Evolutionary conservation across 1,140 invertebrate species (phyloP), one percentile per base, ranked within the genome.

Genomic region (Hylaeus volcanicus): DNA sequence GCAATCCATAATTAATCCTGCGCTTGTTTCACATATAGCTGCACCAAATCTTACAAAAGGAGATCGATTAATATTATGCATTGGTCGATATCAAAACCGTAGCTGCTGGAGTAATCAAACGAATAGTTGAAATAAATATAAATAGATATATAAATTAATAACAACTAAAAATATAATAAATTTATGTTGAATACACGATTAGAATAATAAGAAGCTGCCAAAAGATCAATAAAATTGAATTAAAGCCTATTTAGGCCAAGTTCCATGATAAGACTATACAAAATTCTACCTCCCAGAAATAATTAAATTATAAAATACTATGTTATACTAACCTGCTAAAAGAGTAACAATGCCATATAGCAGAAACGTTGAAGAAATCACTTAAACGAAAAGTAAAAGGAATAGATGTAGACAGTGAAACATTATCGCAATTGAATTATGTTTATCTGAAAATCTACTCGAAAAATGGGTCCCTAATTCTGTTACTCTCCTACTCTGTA

Each of bases 101-200:
- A 76, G 2, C 26, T 81, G 39, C 26, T 37, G 41, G 3, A 26
- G 51, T 8, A 8, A 74, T 66, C 15, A 8, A 55, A 60, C 39
- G 48, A 37, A 74, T 79, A 58, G 43, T 51, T 48, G 61, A 74
- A 77, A 81, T 77, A 81, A 37, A 81, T 15, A 63, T 71, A 75
- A 74, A 76, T 81, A 84, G 55, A 78, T 12, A 75, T 86, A 86
- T 86, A 86, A 82, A 88, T 82, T 80, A 84, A 79, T 48, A 77
- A 80, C 48, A 53, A 66, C 71, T 75, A 80, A 85, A 68, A 56
- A 58, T 65, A 45, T 66, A 45, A 78, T 83, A 65, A 81, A 70
- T 43, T 11, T 74, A 41, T 37, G 51, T 63, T 11, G 48, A 74
- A 68, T 82, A 39, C 58, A 63, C 39, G 53, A 74, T 61, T 79